Conservation (phyloP, 2,113 vertebrate genomes). For the Gadus macrocephalus region DNA sequence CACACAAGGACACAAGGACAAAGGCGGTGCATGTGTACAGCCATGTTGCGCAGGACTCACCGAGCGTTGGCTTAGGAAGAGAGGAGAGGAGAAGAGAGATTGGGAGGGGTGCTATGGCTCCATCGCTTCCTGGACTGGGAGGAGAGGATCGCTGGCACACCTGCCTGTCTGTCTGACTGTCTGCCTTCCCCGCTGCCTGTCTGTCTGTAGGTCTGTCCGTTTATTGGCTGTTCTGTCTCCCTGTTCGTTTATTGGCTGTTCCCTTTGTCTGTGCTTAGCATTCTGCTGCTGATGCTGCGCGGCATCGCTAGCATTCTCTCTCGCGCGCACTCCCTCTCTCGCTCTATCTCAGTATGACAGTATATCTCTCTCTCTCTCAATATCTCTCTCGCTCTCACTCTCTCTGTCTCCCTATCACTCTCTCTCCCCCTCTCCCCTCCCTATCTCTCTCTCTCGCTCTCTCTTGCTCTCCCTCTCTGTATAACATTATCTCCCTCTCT, state of each 20-base stretch:
- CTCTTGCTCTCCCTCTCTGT: background rate
- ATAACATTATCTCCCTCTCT: background rate
- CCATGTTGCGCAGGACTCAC: conserved; percentile 55
- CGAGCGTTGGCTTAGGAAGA: conserved; percentile 52
- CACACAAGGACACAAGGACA: conserved; percentile 38
- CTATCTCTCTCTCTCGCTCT: background rate
- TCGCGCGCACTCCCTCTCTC: background rate
- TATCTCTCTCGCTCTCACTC: background rate
- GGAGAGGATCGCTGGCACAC: conserved; percentile 1
- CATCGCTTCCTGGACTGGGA: conserved; percentile 12
- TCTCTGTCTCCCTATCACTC: too few relatives aligned
- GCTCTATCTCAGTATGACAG: too few relatives aligned
- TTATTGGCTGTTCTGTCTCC: background rate
- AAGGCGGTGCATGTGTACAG: conserved; percentile 39
- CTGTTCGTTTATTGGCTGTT: background rate
- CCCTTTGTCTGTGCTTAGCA: background rate
- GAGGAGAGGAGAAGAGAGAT: conserved; percentile 15
- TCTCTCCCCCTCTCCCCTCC: too few relatives aligned
- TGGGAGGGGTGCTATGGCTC: conserved; percentile 15
- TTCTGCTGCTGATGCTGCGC: background rate
- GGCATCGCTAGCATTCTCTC: background rate
- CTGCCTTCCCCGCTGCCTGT: conserved; percentile 16
- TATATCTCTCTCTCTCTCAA: too few relatives aligned
- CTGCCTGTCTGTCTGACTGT: conserved; percentile 19
- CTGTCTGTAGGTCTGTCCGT: background rate